phyloP scores from a whole-genome alignment of 1,140 invertebrate species.

The Coptotermes formosanus region DNA sequence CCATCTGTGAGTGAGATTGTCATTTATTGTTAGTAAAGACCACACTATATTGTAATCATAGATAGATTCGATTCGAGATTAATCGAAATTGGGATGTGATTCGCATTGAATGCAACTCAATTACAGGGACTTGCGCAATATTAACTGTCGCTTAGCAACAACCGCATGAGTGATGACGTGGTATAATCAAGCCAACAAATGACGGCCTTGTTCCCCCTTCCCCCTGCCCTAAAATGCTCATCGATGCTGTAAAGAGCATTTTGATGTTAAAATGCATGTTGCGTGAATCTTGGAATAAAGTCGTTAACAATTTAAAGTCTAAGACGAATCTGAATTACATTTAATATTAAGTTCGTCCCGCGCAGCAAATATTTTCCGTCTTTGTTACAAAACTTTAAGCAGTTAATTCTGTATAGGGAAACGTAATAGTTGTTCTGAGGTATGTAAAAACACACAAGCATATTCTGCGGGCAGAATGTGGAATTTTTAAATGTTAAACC shows the following conservation, averaged over 20 bases:
- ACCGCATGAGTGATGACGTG: constrained; percentile 12
- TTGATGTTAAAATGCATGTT: background rate
- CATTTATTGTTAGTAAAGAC: constrained; percentile 4
- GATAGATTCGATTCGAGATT: constrained; percentile 16
- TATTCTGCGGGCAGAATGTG: too few relatives aligned
- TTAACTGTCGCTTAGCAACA: constrained; percentile 11
- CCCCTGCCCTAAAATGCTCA: background rate
- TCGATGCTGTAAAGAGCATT: too few relatives aligned
- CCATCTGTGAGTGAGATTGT: constrained; percentile 17
- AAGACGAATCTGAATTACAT: too few relatives aligned
- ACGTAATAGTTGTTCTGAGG: too few relatives aligned
- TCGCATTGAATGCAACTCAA: constrained; percentile 18
- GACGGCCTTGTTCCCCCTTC: background rate
- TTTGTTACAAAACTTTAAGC: too few relatives aligned
- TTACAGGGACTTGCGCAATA: constrained; percentile 14
- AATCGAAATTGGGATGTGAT: constrained; percentile 16
- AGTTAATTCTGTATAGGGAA: too few relatives aligned
- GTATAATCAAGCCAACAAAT: constrained; percentile 8
- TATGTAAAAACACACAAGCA: too few relatives aligned
- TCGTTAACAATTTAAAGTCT: background rate
- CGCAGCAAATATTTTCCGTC: too few relatives aligned
- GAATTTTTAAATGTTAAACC: too few relatives aligned
- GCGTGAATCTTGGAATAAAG: background rate
- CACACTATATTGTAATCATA: constrained; percentile 17
- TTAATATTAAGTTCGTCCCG: too few relatives aligned